These are phyloP conservation scores for Melieria picta DNA, from an alignment of 2,888 invertebrate genomes.

Conservation along the genomic window DNA sequence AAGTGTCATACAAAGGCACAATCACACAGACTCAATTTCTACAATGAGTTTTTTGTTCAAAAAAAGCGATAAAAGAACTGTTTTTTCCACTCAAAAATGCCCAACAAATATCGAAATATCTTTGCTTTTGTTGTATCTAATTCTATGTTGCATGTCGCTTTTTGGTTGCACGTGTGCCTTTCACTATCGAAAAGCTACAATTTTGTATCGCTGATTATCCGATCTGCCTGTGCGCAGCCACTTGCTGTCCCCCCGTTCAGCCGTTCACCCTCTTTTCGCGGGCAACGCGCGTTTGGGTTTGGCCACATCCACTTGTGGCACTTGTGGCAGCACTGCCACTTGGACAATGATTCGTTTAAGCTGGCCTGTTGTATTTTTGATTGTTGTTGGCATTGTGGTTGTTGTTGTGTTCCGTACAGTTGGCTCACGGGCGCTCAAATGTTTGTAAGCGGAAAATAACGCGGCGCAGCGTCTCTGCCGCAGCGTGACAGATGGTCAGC, in stretches of 20 bases:
- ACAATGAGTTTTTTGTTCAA: background rate
- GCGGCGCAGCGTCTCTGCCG: slow-evolving; percentile 31
- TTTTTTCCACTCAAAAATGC: no score
- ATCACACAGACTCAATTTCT: background rate
- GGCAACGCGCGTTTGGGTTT: background rate
- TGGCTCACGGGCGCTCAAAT: background rate
- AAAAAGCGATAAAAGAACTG: slow-evolving; percentile 3
- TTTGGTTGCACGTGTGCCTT: no score
- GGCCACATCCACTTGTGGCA: slow-evolving; percentile 25
- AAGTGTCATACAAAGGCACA: slow-evolving; percentile 18
- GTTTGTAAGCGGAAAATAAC: slow-evolving; percentile 28
- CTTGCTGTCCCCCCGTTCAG: background rate
- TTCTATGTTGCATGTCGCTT: no score
- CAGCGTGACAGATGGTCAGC: slow-evolving; percentile 61
- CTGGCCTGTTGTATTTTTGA: background rate
- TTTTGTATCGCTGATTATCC: no score
- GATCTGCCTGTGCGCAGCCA: no score
- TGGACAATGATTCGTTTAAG: slow-evolving; percentile 1
- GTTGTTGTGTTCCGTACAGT: background rate
- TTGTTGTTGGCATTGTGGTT: background rate
- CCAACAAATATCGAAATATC: no score
- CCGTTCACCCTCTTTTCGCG: background rate
- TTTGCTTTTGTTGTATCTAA: no score
- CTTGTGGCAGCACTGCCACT: slow-evolving; percentile 8
- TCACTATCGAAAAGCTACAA: no score